Conservation (phyloP, 2,797 vertebrate genomes). For the Sternotherus odoratus region DNA sequence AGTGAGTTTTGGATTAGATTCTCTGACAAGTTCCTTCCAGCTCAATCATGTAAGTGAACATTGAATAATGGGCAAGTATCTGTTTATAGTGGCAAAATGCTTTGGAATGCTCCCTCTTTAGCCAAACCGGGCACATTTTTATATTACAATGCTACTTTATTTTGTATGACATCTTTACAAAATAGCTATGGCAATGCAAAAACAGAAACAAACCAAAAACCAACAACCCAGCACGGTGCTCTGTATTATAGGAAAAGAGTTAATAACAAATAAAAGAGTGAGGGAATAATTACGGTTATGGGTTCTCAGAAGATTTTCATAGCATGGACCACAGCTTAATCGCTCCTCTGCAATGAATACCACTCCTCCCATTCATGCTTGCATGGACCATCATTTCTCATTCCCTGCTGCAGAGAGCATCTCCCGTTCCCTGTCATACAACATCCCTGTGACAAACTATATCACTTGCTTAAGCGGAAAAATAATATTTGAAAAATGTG, state of each 20-base stretch:
- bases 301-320: background rate
- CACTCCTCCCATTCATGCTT: background rate
- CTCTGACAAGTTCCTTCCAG: background rate
- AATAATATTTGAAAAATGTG: background rate
- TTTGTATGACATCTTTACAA: background rate
- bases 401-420: background rate
- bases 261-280: background rate
- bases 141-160: accelerated
- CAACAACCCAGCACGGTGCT: background rate
- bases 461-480: background rate
- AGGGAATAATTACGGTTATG: background rate
- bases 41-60: background rate
- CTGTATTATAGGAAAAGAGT: background rate
- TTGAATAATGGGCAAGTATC: background rate
- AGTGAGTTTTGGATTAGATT: background rate
- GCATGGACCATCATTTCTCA: background rate
- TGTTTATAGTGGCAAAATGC: background rate
- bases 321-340: background rate
- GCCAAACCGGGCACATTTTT: background rate
- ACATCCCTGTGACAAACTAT: background rate
- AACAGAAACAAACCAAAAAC: no score
- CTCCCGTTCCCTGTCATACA: background rate
- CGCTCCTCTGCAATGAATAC: background rate
- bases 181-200: background rate
- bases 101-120: background rate